Evolutionary conservation across 2,113 vertebrate species (phyloP).

Genomic region (Tetrax tetrax): DNA sequence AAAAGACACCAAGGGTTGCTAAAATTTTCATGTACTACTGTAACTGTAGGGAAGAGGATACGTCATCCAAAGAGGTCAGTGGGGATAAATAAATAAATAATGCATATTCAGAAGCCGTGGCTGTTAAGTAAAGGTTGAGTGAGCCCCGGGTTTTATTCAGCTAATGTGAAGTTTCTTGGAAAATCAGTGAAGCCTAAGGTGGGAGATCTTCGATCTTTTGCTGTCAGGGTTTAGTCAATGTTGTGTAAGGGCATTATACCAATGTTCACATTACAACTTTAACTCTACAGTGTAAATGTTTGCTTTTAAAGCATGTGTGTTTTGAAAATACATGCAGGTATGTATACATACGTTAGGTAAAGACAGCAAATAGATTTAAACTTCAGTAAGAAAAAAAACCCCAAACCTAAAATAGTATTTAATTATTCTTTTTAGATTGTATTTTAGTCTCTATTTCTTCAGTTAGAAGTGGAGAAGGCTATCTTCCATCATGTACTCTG

Average conservation of each 20-base stretch:
- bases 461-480: background rate
- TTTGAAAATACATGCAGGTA: background rate
- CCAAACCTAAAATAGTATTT: background rate
- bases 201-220: background rate
- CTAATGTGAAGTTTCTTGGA: background rate
- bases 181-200: background rate
- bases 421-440: background rate
- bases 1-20: background rate
- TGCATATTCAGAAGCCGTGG: background rate
- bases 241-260: background rate
- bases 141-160: background rate
- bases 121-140: background rate
- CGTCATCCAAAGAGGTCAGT: background rate
- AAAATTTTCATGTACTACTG: constrained; percentile 21
- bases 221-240: background rate
- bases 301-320: background rate
- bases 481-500: background rate
- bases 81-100: constrained; percentile 36
- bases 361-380: background rate
- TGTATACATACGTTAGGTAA: background rate
- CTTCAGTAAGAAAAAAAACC: background rate
- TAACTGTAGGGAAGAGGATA: background rate
- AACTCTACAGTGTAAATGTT: background rate
- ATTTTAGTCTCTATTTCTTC: background rate
- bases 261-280: background rate